Base-by-base conservation (phyloP, 1,140 invertebrate species). In the Meloidogyne chitwoodi region DNA sequence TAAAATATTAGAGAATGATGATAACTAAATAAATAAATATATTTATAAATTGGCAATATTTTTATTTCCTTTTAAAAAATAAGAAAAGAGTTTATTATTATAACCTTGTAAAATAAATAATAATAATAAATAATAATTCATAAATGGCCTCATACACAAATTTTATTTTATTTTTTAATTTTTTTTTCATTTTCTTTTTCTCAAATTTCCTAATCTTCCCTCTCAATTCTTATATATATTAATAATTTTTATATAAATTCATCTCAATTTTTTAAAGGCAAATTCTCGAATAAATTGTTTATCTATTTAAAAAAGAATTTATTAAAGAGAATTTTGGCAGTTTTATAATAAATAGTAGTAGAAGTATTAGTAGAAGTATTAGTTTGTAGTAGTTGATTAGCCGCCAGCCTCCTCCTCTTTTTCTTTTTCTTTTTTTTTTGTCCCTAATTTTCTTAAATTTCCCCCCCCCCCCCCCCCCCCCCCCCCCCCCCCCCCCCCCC, bases 1-100 rank as follows among this genome's bases (percentile, higher is more conserved):
- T 44, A 16, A 2, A 72, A 44, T 71, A 61, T 26, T 29, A 29
- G 69, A 62, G 69, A 71, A 71, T 71, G 48, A 71, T 19, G 27
- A 26, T 19, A 48, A n/a, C n/a, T n/a, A n/a, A n/a, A n/a, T n/a
- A n/a, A n/a, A n/a, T n/a, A n/a, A n/a, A n/a, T n/a, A n/a, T n/a
- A 8, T 38, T 38, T 38, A 0, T 63, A 73, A 73, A 73, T 73
- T 73, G 70, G 70, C 70, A 63, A 48, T 73, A 73, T 73, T 73
- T 73, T 44, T 41, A 11, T 19, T 61, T 63, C 24, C 19, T 61
- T 61, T 61, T 11, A 8, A n/a, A 16, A 44, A 48, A 48, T 19
- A 48, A 48, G 16, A 56, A 56, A 56, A 56, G n/a, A 56, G 19
- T 56, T 56, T 44, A 4, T 4, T 34, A 34, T 34, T 41, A 56